Conservation (phyloP, 2,797 vertebrate genomes). For the Cyprinella venusta region DNA sequence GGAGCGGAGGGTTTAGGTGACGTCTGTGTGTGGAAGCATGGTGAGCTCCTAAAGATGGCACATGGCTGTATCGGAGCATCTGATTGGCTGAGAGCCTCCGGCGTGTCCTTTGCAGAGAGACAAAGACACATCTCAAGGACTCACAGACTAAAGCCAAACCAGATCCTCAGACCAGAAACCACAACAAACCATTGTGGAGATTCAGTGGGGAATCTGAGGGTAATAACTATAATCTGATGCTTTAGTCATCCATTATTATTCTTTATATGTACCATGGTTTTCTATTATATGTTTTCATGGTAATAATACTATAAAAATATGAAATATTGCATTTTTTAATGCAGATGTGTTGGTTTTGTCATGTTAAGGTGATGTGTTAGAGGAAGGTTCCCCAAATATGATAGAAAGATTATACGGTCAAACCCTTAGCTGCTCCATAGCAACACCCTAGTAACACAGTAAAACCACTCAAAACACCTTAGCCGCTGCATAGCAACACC, state of each 20-base stretch:
- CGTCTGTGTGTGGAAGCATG: not conserved
- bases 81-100: slow-evolving; percentile 25
- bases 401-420: not conserved
- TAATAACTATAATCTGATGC: not conserved
- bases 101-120: slow-evolving; percentile 4
- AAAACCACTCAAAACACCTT: not conserved
- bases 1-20: not conserved
- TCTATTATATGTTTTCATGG: not conserved
- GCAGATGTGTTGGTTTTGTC: not conserved
- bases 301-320: not conserved
- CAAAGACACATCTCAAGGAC: slow-evolving; percentile 12
- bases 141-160: not conserved
- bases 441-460: no score
- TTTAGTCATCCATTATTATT: not conserved
- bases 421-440: not conserved
- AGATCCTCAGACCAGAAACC: not conserved
- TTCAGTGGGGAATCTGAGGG: no score
- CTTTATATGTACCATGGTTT: not conserved
- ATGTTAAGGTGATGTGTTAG: not conserved
- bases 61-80: not conserved
- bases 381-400: not conserved
- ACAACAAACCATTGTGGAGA: not conserved
- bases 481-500: not conserved
- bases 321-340: not conserved
- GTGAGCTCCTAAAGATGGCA: not conserved